Base-by-base conservation (phyloP, 2,888 invertebrate species). In the Agrochola litura region DNA sequence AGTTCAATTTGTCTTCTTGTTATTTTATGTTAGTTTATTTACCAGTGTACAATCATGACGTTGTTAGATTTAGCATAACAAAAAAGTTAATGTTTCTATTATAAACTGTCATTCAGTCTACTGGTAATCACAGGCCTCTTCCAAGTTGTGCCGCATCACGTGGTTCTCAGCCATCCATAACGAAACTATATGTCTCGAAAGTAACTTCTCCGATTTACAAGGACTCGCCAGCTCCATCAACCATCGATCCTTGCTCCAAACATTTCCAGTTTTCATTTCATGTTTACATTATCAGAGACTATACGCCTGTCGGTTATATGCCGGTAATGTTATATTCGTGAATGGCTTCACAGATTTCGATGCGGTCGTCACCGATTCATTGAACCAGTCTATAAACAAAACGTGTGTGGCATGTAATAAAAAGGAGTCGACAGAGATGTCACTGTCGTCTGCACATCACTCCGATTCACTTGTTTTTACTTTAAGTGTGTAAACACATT, bases 291-390 rank as follows among this genome's bases (percentile, higher is more conserved):
- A 54, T 63, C 66, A 54, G 19, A 70, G 10, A 63, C 58, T 54
- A 30, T 16, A 67, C 10, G 41, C 19, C n/a, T 49, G 14, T 60
- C 66, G 30, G 4, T 49, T n/a, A 58, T 16, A n/a, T 49, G 14
- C 54, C 66, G 30, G 52, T 52, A 52, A 52, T 81, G 16, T 14
- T 37, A 61, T n/a, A 61, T 1, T 69, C 60, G 43, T 14, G 49
- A 68, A 79, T 41, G 0, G 61, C 68, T 72, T 73, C 30, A 70
- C 41, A 73, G 64, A 79, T 70, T 83, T 80, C 60, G 30, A 69
- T 73, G 12, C 49, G 60, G n/a, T 64, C 19, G 6, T 67, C 66
- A 58, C 14, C 10, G 49, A 73, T 69, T 52, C 41, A 69, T 72
- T 82, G 65, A 60, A 52, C 61, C 61, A 65, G 66, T 73, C 65